phyloP scores from a whole-genome alignment of 2,888 invertebrate genomes.

The Sphinx pinastri region DNA sequence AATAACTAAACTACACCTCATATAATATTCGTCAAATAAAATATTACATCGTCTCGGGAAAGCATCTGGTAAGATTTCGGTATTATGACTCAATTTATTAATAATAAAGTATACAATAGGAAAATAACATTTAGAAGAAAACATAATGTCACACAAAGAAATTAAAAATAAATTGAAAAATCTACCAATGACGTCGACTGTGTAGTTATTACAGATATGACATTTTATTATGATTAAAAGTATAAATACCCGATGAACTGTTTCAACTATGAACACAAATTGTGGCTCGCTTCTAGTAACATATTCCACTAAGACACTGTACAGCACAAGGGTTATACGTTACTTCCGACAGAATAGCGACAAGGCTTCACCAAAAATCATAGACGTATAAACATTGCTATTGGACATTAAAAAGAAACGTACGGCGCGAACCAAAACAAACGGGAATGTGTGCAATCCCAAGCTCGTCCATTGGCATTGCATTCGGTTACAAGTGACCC shows the following conservation, averaged over 20 bases:
- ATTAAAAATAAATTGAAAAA: slow-evolving; percentile 52
- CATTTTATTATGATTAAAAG: slow-evolving; percentile 74
- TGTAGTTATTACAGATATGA: slow-evolving; percentile 67
- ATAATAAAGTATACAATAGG: slow-evolving; percentile 65
- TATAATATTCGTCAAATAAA: slow-evolving; percentile 40
- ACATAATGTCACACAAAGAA: slow-evolving; percentile 75
- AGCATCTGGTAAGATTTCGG: slow-evolving; percentile 60
- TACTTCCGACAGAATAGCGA: slow-evolving; percentile 62
- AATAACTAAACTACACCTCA: slow-evolving; percentile 43
- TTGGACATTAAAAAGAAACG: neutral
- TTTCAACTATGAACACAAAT: slow-evolving; percentile 81
- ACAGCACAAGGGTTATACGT: slow-evolving; percentile 67
- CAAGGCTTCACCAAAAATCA: slow-evolving; percentile 56
- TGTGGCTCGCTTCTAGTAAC: slow-evolving; percentile 73
- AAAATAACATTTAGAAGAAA: slow-evolving; percentile 62
- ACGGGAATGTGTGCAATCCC: slow-evolving; percentile 48
- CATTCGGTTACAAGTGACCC: slow-evolving; percentile 57
- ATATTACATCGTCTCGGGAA: slow-evolving; percentile 62
- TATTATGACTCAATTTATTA: slow-evolving; percentile 78
- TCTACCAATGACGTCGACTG: slow-evolving; percentile 61
- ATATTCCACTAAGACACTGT: slow-evolving; percentile 70
- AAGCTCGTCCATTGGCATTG: slow-evolving; percentile 26
- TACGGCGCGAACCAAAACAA: slow-evolving; percentile 44
- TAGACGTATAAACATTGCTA: neutral
- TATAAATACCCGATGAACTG: slow-evolving; percentile 69